These are phyloP conservation scores for Plutomurus gul DNA, from an alignment of 1,140 invertebrate genomes.

Conservation along the genomic window DNA sequence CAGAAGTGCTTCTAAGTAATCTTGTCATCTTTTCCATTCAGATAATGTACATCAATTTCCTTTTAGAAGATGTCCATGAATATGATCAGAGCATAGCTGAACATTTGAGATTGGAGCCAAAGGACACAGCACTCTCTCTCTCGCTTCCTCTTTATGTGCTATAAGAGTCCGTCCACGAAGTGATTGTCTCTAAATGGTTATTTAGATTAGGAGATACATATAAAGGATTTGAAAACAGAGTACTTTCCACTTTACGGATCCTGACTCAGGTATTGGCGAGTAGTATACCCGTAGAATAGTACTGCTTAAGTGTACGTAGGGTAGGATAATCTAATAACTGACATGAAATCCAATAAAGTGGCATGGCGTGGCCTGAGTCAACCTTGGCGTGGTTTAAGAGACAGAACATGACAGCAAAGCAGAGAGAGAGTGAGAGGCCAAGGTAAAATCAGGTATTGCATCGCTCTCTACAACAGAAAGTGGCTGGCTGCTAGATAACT, in stretches of 20 bases:
- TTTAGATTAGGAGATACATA: too few relatives aligned
- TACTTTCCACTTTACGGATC: not conserved
- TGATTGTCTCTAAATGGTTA: too few relatives aligned
- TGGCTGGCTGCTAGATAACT: not conserved
- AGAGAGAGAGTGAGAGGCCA: not conserved
- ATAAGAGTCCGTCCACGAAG: too few relatives aligned
- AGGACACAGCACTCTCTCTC: too few relatives aligned
- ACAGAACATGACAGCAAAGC: not conserved
- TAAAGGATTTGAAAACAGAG: too few relatives aligned
- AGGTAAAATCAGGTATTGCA: not conserved
- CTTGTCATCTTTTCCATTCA: not conserved
- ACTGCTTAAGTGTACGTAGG: not conserved
- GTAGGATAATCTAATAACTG: conserved; percentile 21
- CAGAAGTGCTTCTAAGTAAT: not conserved
- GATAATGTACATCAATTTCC: conserved; percentile 21
- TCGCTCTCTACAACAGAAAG: not conserved
- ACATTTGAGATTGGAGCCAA: not conserved
- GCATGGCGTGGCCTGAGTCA: not conserved
- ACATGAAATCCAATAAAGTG: not conserved
- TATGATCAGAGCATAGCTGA: not conserved
- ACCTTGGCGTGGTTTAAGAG: not conserved
- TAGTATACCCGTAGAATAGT: not conserved
- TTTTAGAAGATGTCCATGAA: not conserved
- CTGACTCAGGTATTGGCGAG: not conserved
- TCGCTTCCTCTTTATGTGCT: too few relatives aligned